Conservation (phyloP, 35 echinoderm and acorn worm genomes). For the Eucidaris tribuloides region DNA sequence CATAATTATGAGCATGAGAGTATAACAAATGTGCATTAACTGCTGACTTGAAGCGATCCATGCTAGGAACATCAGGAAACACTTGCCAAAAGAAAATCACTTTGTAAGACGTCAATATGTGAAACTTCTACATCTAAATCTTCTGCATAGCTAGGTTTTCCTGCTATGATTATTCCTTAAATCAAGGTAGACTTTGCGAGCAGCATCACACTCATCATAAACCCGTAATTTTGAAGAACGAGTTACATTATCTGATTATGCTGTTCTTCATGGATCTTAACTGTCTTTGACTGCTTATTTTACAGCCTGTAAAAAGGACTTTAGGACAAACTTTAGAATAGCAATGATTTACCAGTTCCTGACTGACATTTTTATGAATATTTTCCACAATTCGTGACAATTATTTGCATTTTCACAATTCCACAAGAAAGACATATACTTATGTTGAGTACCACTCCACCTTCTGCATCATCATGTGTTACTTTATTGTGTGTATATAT, state of each 20-base stretch:
- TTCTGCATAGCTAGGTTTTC: too few species aligned
- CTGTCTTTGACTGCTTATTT: neutral
- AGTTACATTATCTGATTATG: too few species aligned
- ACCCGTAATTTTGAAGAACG: too few species aligned
- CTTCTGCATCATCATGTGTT: neutral
- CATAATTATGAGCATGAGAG: too few species aligned
- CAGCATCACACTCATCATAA: neutral
- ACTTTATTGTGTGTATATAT: neutral
- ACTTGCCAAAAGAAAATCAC: neutral
- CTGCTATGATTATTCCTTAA: too few species aligned
- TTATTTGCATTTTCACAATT: neutral
- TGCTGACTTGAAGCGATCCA: too few species aligned
- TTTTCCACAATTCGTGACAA: constrained; percentile 1
- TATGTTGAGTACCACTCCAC: neutral
- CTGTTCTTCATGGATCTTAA: too few species aligned
- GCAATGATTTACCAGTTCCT: neutral
- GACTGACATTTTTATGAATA: neutral
- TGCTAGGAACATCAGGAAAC: too few species aligned
- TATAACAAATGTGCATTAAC: too few species aligned
- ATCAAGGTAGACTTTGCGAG: neutral
- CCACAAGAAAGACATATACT: neutral
- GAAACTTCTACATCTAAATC: too few species aligned
- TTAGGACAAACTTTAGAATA: neutral
- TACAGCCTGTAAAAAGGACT: neutral
- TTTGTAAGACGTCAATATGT: too few species aligned